Conservation (phyloP, 2,113 vertebrate species). For the Panthera uncia region DNA sequence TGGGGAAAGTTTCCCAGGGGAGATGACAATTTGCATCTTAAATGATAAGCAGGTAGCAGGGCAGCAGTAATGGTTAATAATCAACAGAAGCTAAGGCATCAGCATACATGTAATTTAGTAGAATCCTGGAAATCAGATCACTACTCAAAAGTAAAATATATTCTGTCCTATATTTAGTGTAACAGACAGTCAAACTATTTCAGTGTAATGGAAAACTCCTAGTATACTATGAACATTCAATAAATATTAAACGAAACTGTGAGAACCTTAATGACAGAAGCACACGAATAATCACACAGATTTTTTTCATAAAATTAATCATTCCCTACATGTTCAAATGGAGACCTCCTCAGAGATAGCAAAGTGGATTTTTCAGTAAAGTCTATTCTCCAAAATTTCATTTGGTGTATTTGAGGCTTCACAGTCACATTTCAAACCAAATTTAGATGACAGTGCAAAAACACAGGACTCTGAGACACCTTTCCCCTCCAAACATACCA, state of each 20-base stretch:
- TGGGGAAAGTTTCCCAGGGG: not conserved
- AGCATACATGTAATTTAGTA: not conserved
- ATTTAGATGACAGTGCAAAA: not conserved
- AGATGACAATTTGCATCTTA: not conserved
- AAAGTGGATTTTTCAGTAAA: not conserved
- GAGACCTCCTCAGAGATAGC: not conserved
- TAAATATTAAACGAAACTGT: conserved; percentile 26
- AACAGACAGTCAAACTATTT: not conserved
- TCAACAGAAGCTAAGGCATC: not conserved
- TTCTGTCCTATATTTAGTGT: not conserved
- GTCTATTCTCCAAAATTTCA: conserved; percentile 18
- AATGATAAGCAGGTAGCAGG: not conserved
- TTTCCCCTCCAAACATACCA: not conserved
- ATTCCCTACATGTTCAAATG: not conserved
- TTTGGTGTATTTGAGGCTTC: not conserved
- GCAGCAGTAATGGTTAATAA: not conserved
- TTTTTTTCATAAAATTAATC: not conserved
- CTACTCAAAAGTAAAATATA: conserved; percentile 13
- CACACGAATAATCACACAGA: not conserved
- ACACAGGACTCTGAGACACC: not conserved
- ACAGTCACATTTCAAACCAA: not conserved
- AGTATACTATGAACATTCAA: not conserved
- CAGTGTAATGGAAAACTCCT: conserved; percentile 7
- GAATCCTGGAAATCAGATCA: not conserved
- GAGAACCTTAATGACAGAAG: not conserved